phyloP scores from a whole-genome alignment of 2,888 invertebrate genomes.

The Corythucha ciliata region DNA sequence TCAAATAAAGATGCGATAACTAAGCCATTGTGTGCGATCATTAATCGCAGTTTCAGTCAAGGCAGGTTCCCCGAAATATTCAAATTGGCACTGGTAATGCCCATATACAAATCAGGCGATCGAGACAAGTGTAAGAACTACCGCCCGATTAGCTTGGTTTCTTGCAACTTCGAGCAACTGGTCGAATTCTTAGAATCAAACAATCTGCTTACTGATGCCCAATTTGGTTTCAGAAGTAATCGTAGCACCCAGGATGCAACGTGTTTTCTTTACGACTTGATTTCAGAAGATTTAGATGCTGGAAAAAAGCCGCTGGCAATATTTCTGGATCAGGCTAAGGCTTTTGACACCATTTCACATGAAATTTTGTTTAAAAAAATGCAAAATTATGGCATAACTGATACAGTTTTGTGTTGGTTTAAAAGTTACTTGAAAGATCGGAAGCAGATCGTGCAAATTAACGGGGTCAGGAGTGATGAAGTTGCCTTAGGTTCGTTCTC shows the following conservation, averaged over 20 bases:
- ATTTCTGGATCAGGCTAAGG: too few relatives aligned
- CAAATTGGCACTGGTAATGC: slow-evolving; percentile 9
- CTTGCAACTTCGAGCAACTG: slow-evolving; percentile 2
- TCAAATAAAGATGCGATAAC: neutral
- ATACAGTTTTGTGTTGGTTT: too few relatives aligned
- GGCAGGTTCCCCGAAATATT: slow-evolving; percentile 4
- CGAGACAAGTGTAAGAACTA: too few relatives aligned
- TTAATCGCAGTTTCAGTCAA: neutral
- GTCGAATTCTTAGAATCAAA: neutral
- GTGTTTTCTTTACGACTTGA: slow-evolving; percentile 1
- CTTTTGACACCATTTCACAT: too few relatives aligned
- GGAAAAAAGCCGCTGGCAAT: neutral
- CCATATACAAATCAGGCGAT: too few relatives aligned
- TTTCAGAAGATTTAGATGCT: neutral
- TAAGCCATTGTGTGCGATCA: slow-evolving; percentile 7
- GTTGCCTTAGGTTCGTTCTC: too few relatives aligned
- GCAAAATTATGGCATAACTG: too few relatives aligned
- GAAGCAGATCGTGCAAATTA: too few relatives aligned
- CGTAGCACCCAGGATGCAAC: slow-evolving; percentile 2
- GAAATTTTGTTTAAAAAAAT: too few relatives aligned
- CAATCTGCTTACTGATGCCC: neutral
- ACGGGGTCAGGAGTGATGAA: too few relatives aligned
- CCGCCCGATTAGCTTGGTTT: slow-evolving; percentile 8
- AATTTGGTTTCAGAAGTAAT: too few relatives aligned
- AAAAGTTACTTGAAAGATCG: too few relatives aligned